phyloP scores from a whole-genome alignment of 1,140 invertebrate species.

The Ips nitidus region DNA sequence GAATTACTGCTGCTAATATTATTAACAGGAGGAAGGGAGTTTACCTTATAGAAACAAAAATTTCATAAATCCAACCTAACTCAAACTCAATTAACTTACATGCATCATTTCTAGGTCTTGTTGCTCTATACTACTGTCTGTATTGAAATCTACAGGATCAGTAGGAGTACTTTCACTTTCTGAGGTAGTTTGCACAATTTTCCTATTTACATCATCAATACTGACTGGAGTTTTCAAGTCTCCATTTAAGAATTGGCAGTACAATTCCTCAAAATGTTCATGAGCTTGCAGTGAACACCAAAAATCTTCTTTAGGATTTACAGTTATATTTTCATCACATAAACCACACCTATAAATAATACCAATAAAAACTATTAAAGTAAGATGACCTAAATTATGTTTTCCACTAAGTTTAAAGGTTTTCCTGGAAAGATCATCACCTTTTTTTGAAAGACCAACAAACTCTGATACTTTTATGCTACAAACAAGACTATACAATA shows the following conservation, averaged over 20 bases:
- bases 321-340: constrained; percentile 34
- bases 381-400: not conserved
- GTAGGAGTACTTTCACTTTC: constrained; percentile 5
- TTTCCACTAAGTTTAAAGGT: not conserved
- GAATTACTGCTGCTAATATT: not conserved
- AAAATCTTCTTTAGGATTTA: constrained; percentile 29
- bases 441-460: not conserved
- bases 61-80: not conserved
- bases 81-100: not conserved
- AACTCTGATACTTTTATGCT: not conserved
- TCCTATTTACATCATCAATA: constrained; percentile 7
- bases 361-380: not conserved
- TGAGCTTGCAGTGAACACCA: constrained; percentile 40
- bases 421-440: not conserved
- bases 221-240: constrained; percentile 8
- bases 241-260: constrained; percentile 29
- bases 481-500: not conserved
- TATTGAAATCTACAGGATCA: constrained; percentile 10
- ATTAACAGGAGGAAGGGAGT: not conserved
- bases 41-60: not conserved
- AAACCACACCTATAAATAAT: constrained; percentile 29
- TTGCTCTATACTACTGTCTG: constrained; percentile 33
- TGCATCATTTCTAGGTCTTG: not conserved
- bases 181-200: not conserved
- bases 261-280: constrained; percentile 41